Conservation (phyloP, 2,888 invertebrate species). For the Microctonus brassicae region DNA sequence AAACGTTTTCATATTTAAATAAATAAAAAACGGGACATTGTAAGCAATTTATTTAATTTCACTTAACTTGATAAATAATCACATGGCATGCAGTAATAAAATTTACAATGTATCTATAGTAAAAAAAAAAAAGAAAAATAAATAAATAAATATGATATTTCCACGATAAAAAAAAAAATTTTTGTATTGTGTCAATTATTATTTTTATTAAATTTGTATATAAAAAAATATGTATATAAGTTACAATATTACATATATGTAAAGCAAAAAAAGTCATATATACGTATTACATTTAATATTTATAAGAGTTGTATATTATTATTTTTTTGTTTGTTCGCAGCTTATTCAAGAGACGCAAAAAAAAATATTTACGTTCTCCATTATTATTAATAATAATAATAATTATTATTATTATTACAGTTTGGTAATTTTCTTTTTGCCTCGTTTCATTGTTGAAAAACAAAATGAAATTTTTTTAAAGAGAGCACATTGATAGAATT, state of each 20-base stretch:
- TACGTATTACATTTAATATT: constrained; percentile 38
- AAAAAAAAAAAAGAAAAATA: constrained; percentile 35
- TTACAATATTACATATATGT: constrained; percentile 62
- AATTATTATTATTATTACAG: no score
- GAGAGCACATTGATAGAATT: neutral
- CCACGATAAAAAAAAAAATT: constrained; percentile 42
- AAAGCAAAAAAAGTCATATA: constrained; percentile 62
- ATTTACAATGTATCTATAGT: constrained; percentile 51
- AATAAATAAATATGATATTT: constrained; percentile 53
- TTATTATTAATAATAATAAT: no score
- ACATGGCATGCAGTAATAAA: constrained; percentile 47
- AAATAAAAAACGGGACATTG: constrained; percentile 28
- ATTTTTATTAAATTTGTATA: constrained; percentile 69
- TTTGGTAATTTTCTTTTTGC: constrained; percentile 2
- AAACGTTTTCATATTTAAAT: neutral
- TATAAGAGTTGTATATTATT: constrained; percentile 12
- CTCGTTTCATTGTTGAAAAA: neutral
- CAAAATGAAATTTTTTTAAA: neutral
- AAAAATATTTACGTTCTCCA: neutral
- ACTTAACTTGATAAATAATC: constrained; percentile 47
- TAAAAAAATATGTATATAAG: constrained; percentile 68
- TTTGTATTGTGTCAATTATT: constrained; percentile 42
- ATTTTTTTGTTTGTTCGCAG: constrained; percentile 8
- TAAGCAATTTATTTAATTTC: constrained; percentile 43
- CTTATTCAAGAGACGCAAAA: neutral